Evolutionary conservation across 2,113 vertebrate species (phyloP), one percentile per base, ranked within the genome.

Genomic region (Triplophysa dalaica): DNA sequence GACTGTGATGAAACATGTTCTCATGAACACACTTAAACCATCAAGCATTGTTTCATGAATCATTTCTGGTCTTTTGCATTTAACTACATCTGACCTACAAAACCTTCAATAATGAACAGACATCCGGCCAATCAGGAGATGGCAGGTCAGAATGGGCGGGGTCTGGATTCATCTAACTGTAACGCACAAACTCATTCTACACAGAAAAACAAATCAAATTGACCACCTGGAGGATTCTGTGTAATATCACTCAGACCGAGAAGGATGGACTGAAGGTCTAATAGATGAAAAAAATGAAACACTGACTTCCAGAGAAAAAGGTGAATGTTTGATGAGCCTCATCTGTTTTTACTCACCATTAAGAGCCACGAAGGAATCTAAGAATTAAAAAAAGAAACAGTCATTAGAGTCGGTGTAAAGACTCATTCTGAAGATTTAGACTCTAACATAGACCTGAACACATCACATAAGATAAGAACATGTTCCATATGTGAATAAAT

Each of bases 341-440:
- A 56, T 26, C 22, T 75, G 54, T 43, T 33, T 77, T 48, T 65
- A 86, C 95, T 96, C 94, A 96, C 95, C 94, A 92, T 96, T 96
- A 88, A 96, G 88, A 69, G 95, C 95, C 94, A 96, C 94, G 87
- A 95, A 95, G 87, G 94, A 94, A 92, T 95, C 94, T 95, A 93
- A 89, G 91, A 84, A 94, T 75, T 41, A 43, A 9, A 43, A 43
- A 43, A 43, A 8, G 41, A 41, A 41, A 26, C 1, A 26, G 26
- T 41, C 8, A 41, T 41, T 41, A 43, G 41, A 43, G 41, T 43
- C 8, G 0, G 41, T 43, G 10, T 43, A 9, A 43, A 43, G 41
- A 4, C 41, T 3, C 5, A 41, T 41, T 9, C 5, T 41, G 7
- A 11, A 9, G 41, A 43, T 4, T 43, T 43, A 8, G 1, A 43